Percentiles rank a stretch among this genome's conserved stretches.
Evolutionary conservation across 2,888 invertebrate species (phyloP).

Genomic region (Cyrtodaria siliqua): DNA sequence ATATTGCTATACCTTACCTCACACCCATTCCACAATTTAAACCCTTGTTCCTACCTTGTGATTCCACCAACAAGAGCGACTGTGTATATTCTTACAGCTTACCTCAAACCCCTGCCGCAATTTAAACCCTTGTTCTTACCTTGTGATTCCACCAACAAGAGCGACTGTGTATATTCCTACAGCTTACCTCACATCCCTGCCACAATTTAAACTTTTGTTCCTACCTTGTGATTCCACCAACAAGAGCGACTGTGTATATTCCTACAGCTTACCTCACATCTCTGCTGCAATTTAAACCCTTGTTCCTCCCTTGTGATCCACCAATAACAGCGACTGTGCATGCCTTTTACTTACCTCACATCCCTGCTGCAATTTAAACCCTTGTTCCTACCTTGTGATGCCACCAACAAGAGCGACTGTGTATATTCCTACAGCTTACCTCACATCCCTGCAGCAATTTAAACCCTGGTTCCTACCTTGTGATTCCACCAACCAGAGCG

Average conservation of each 20-base stretch:
- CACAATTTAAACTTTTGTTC: slow-evolving; percentile 99
- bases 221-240: slow-evolving; percentile 93
- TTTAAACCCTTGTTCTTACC: slow-evolving; percentile 99
- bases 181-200: slow-evolving; percentile 97
- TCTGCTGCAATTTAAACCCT: slow-evolving; percentile 97
- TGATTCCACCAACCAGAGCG: slow-evolving; percentile 89
- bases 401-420: slow-evolving; percentile 86
- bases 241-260: slow-evolving; percentile 85
- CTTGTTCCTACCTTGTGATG: slow-evolving; percentile 99
- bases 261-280: slow-evolving; percentile 92
- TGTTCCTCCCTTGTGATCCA: slow-evolving; percentile 98
- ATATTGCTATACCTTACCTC: too few relatives aligned
- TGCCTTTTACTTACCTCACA: slow-evolving; percentile 92
- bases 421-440: slow-evolving; percentile 86
- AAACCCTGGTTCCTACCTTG: slow-evolving; percentile 99
- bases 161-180: too few relatives aligned
- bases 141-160: slow-evolving; percentile 90
- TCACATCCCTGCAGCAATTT: slow-evolving; percentile 98
- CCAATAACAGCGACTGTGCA: slow-evolving; percentile 86
- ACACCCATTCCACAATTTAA: slow-evolving; percentile 97
- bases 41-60: slow-evolving; percentile 99
- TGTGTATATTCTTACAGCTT: slow-evolving; percentile 83
- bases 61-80: slow-evolving; percentile 88
- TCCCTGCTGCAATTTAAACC: slow-evolving; percentile 97
- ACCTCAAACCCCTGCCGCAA: slow-evolving; percentile 98